Percentiles rank a stretch among this genome's conserved stretches.
phyloP scores from a whole-genome alignment of 2,888 invertebrate species.

The Agriopis aurantiaria region DNA sequence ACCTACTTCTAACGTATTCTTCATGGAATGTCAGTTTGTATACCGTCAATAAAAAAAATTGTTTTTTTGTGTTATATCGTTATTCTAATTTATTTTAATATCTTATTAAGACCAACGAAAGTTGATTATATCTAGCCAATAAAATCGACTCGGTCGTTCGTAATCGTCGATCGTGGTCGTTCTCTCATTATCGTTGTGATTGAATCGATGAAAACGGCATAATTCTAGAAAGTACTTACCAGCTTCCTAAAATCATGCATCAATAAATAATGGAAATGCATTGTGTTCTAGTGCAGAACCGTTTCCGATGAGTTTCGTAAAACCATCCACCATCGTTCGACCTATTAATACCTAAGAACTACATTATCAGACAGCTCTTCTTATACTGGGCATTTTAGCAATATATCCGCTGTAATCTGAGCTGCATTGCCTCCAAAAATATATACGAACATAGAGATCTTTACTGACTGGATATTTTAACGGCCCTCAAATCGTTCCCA shows the following conservation, averaged over 20 bases:
- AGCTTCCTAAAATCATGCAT: not conserved
- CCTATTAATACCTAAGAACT: constrained; percentile 16
- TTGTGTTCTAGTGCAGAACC: constrained; percentile 64
- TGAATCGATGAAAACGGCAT: not conserved
- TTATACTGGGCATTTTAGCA: constrained; percentile 47
- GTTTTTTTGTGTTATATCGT: too few relatives aligned
- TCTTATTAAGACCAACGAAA: too few relatives aligned
- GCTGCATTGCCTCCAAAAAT: constrained; percentile 18
- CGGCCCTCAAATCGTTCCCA: constrained; percentile 57
- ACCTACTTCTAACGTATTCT: too few relatives aligned
- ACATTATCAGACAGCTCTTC: constrained; percentile 19
- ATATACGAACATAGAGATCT: constrained; percentile 43
- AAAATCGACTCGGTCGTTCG: too few relatives aligned
- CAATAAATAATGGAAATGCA: constrained; percentile 48
- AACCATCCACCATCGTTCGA: constrained; percentile 46
- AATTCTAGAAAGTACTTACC: not conserved
- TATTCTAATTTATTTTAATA: too few relatives aligned
- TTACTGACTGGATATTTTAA: constrained; percentile 52
- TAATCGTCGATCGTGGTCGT: too few relatives aligned
- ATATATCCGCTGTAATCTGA: constrained; percentile 49
- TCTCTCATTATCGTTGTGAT: too few relatives aligned
- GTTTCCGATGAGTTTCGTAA: constrained; percentile 65
- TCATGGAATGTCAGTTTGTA: too few relatives aligned
- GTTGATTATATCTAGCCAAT: too few relatives aligned
- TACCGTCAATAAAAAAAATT: too few relatives aligned